Evolutionary conservation across 2,888 invertebrate genomes (phyloP).

Genomic region (Oligia strigilis): DNA sequence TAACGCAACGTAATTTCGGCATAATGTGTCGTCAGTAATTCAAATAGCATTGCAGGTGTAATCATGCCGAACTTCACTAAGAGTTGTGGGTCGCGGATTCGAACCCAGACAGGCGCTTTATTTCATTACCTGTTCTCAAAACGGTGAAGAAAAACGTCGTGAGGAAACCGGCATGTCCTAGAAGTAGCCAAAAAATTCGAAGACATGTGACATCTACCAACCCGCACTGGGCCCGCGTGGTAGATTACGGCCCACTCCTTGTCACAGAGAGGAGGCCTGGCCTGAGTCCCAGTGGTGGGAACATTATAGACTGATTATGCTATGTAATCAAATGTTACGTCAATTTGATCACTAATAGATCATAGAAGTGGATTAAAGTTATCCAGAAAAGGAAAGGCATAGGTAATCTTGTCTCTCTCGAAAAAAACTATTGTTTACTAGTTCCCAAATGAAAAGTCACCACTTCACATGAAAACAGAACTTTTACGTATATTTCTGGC

Average conservation of each 20-base stretch:
- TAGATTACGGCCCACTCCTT: no score
- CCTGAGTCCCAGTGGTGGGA: no score
- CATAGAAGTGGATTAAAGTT: not conserved
- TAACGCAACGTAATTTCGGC: no score
- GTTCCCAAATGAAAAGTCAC: constrained; percentile 2
- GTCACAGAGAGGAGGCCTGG: no score
- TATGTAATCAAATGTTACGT: not conserved
- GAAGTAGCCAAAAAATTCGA: not conserved
- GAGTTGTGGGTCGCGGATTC: no score
- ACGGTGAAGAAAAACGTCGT: not conserved
- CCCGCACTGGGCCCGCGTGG: no score
- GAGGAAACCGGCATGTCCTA: not conserved
- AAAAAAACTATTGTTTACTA: not conserved
- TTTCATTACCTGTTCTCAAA: not conserved
- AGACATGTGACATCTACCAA: not conserved
- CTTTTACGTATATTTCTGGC: constrained; percentile 4
- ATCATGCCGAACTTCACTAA: no score
- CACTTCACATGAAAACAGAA: not conserved
- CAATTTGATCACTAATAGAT: not conserved
- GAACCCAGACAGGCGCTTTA: not conserved
- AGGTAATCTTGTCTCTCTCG: not conserved
- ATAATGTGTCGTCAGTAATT: no score
- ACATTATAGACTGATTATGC: no score
- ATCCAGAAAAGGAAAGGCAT: not conserved
- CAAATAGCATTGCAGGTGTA: no score